phyloP scores from a whole-genome alignment of 2,888 invertebrate genomes.

The Rotaria socialis region DNA sequence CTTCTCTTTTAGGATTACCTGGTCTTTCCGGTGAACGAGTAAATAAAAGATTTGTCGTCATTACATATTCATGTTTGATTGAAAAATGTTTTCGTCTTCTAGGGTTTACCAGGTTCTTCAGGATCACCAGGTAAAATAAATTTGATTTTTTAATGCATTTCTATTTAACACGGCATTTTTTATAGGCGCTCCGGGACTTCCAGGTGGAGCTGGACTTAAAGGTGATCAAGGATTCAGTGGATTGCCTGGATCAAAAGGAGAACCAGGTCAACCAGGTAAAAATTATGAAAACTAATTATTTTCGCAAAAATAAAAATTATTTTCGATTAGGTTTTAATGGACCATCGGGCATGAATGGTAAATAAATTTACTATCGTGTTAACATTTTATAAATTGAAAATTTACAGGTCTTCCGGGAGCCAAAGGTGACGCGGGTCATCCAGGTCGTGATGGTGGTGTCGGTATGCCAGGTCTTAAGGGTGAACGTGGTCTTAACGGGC shows the following conservation, averaged over 20 bases:
- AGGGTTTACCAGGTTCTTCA: constrained; percentile 19
- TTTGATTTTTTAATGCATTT: background rate
- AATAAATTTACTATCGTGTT: background rate
- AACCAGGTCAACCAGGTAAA: constrained; percentile 22
- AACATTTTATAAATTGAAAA: background rate
- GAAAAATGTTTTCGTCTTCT: background rate
- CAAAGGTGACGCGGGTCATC: constrained; percentile 40
- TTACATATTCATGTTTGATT: background rate
- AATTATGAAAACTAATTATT: no score
- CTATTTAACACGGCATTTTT: background rate
- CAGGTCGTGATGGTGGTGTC: constrained; percentile 44
- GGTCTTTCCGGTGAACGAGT: background rate
- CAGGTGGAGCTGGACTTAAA: constrained; percentile 34
- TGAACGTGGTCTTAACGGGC: constrained; percentile 46
- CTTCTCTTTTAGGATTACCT: background rate
- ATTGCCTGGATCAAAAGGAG: constrained; percentile 48
- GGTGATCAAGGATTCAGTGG: constrained; percentile 48
- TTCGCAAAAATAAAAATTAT: background rate
- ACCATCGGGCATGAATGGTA: background rate
- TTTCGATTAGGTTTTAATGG: background rate
- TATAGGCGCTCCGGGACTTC: background rate
- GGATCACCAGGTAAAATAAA: constrained; percentile 48
- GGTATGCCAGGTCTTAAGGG: constrained; percentile 49
- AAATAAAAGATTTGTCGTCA: background rate
- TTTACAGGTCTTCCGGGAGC: background rate